phyloP scores from a whole-genome alignment of 2,888 invertebrate species.

The Tortrix viridana region DNA sequence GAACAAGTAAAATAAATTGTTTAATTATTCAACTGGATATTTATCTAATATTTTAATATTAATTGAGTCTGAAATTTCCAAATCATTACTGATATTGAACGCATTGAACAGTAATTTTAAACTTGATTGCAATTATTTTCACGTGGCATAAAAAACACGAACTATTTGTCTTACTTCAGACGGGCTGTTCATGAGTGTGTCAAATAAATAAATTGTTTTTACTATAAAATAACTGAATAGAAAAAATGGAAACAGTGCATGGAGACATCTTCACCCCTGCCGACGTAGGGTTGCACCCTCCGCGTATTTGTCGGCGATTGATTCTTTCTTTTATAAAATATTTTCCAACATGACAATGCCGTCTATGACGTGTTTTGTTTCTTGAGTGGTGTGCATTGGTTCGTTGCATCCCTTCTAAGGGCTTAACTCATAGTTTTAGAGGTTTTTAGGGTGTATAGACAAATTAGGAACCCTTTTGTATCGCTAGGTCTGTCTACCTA shows the following conservation, averaged over 20 bases:
- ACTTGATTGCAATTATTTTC: no score
- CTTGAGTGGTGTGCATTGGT: conserved; percentile 33
- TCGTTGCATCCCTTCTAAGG: conserved; percentile 25
- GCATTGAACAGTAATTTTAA: no score
- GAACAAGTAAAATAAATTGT: no score
- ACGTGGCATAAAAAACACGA: no score
- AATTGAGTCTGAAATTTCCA: no score
- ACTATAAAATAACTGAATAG: no score
- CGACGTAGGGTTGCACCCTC: conserved; percentile 58
- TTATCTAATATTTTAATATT: no score
- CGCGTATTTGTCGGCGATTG: conserved; percentile 61
- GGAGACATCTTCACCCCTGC: conserved; percentile 52
- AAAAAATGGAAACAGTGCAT: conserved; percentile 51
- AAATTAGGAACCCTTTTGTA: neutral
- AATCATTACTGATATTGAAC: no score
- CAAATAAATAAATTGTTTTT: no score
- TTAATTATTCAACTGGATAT: no score
- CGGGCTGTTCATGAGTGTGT: no score
- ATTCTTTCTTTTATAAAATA: conserved; percentile 48
- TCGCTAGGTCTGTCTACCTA: neutral
- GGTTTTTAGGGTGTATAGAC: neutral
- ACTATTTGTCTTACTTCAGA: no score
- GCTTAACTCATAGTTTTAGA: conserved; percentile 6
- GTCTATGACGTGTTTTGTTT: conserved; percentile 52
- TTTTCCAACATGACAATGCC: conserved; percentile 39